A percentile compares a stretch with the other conserved stretches of the same genome.
phyloP scores from a whole-genome alignment of 2,113 vertebrate genomes.

The Neotoma lepida region DNA sequence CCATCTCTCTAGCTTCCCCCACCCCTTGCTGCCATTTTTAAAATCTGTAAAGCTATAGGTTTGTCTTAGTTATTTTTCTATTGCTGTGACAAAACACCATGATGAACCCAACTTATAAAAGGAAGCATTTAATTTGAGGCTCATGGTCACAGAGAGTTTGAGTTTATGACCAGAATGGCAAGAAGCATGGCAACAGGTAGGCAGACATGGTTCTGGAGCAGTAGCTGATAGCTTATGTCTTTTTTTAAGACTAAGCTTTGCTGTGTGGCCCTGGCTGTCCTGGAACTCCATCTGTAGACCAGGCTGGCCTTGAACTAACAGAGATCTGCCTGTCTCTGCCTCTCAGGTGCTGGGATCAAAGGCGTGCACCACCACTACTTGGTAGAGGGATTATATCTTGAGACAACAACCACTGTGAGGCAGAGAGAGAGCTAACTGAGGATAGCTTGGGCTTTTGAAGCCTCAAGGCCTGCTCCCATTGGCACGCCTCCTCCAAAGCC shows the following conservation, averaged over 20 bases:
- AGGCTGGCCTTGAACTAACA: too few relatives aligned
- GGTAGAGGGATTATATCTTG: neutral
- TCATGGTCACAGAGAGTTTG: neutral
- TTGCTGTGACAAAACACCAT: neutral
- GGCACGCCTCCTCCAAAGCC: neutral
- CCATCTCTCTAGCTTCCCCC: neutral
- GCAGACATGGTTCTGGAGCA: neutral
- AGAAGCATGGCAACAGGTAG: neutral
- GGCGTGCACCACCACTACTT: too few relatives aligned
- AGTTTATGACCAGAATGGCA: neutral
- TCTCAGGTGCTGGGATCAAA: too few relatives aligned
- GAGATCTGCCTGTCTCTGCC: too few relatives aligned
- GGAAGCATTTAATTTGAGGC: neutral
- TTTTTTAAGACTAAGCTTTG: too few relatives aligned
- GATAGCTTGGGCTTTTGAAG: neutral
- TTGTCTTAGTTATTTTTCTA: neutral
- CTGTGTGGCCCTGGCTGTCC: too few relatives aligned
- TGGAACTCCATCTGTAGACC: too few relatives aligned
- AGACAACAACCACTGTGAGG: neutral
- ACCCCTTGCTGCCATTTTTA: neutral
- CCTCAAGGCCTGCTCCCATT: neutral
- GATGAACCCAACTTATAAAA: neutral
- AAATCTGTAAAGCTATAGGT: neutral
- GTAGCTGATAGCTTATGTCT: neutral
- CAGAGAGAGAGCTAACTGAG: neutral